phyloP scores from a whole-genome alignment of 2,797 vertebrate species.

The Pantherophis alleghaniensis region DNA sequence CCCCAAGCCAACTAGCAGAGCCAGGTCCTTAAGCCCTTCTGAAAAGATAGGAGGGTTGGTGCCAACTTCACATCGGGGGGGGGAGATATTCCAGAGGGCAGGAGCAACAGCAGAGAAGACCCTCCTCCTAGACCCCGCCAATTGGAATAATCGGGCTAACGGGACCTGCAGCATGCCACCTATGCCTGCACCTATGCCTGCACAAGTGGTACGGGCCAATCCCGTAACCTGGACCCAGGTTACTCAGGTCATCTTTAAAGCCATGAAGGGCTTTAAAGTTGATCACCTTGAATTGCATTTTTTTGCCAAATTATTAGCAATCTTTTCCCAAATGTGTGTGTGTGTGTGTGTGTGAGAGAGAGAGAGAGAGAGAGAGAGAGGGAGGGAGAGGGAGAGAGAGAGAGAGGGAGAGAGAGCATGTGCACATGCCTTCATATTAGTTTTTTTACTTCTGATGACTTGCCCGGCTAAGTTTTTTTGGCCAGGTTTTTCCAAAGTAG shows the following conservation, averaged over 20 bases:
- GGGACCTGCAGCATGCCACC: neutral
- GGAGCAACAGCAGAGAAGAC: too few species aligned
- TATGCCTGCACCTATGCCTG: neutral
- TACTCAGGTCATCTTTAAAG: too few species aligned
- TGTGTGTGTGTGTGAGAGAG: too few species aligned
- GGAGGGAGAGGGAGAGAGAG: fast-evolving
- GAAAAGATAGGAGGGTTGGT: neutral
- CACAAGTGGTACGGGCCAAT: neutral
- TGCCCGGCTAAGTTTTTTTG: neutral
- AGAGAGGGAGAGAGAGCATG: too few species aligned
- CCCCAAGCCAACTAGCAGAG: neutral
- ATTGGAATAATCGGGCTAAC: neutral
- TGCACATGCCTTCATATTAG: neutral
- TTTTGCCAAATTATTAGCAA: neutral
- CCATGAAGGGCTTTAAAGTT: neutral
- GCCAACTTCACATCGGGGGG: too few species aligned
- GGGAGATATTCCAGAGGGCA: too few species aligned
- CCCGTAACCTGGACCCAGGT: neutral
- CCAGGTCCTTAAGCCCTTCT: neutral
- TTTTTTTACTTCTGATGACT: neutral
- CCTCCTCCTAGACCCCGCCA: too few species aligned
- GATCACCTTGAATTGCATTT: neutral
- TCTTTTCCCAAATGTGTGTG: neutral
- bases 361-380: too few species aligned
- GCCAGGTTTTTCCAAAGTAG: neutral